Conservation (phyloP, 2,797 vertebrate genomes). For the Cyprinodon diabolis region DNA sequence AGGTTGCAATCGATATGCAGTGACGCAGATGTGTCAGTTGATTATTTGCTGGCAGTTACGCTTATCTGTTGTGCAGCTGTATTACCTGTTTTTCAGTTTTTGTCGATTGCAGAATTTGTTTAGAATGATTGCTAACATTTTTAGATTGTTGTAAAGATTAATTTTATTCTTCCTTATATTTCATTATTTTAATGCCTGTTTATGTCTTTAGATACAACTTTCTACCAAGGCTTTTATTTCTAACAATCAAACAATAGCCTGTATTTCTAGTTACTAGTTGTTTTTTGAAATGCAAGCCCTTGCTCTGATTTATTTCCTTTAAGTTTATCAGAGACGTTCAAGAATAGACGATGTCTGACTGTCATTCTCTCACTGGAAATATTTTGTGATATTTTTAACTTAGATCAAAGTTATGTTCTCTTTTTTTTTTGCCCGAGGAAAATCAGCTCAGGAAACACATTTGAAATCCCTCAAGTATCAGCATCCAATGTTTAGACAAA, state of each 20-base stretch:
- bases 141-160: background rate
- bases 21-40: no score
- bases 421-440: background rate
- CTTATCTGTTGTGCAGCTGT: background rate
- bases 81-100: background rate
- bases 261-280: background rate
- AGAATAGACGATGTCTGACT: background rate
- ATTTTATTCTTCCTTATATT: no score
- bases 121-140: background rate
- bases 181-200: background rate
- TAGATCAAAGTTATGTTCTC: background rate
- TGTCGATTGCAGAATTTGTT: background rate
- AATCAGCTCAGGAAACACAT: conserved; percentile 11
- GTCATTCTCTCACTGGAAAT: background rate
- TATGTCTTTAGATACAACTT: background rate
- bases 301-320: background rate
- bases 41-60: no score
- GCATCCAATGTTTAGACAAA: conserved; percentile 24
- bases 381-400: background rate
- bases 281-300: background rate
- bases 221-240: background rate
- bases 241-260: background rate
- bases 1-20: no score
- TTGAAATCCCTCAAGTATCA: conserved; percentile 1
- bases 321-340: background rate